Evolutionary conservation across 2,888 invertebrate genomes (phyloP).

Genomic region (Gastrophysa polygoni): DNA sequence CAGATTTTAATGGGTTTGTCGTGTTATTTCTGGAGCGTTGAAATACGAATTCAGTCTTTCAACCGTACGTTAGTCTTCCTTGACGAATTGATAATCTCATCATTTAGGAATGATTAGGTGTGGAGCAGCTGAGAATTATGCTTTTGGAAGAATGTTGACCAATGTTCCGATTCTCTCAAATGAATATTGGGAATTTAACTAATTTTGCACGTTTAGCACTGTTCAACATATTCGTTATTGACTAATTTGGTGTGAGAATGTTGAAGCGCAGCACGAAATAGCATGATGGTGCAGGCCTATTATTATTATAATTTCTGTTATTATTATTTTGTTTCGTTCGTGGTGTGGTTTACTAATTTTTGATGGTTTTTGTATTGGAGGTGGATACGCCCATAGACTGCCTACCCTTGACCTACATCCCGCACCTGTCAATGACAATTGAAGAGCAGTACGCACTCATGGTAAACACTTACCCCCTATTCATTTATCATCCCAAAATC

Average conservation of each 20-base stretch:
- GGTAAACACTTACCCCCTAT: slow-evolving; percentile 53
- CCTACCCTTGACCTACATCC: slow-evolving; percentile 61
- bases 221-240: neutral
- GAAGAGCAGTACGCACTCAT: slow-evolving; percentile 60
- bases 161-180: neutral
- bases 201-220: slow-evolving; percentile 13
- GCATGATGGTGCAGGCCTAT: slow-evolving; percentile 29
- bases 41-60: neutral
- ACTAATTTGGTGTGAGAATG: slow-evolving; percentile 5
- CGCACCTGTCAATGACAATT: slow-evolving; percentile 58
- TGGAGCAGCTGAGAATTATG: neutral
- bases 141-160: neutral
- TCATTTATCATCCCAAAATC: slow-evolving; percentile 23
- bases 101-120: neutral
- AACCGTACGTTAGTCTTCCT: neutral
- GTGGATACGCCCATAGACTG: slow-evolving; percentile 63
- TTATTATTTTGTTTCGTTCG: slow-evolving; percentile 32
- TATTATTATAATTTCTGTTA: slow-evolving; percentile 27
- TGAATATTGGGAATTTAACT: neutral
- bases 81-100: slow-evolving; percentile 10
- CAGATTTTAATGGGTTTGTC: slow-evolving; percentile 16
- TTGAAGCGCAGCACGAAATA: slow-evolving; percentile 6
- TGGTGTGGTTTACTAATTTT: slow-evolving; percentile 36
- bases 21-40: slow-evolving; percentile 18
- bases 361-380: slow-evolving; percentile 55